Percentiles rank a stretch among this genome's conserved stretches.
Conservation (phyloP, 30 jellyfish, hydroid and myxozoan species). For the Euphysa ruthae region DNA sequence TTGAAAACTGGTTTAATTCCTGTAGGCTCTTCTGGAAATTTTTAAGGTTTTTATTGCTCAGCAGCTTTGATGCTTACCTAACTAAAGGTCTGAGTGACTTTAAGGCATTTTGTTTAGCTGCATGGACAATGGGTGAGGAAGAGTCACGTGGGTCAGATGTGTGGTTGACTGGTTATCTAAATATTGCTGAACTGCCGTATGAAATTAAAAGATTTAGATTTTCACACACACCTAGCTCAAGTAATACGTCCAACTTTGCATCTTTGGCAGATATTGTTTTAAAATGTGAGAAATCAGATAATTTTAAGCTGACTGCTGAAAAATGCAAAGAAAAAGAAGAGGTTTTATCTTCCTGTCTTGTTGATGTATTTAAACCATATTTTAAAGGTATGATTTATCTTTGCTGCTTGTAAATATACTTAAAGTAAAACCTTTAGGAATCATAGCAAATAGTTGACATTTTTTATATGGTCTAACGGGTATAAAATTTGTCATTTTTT, state of each 20-base stretch:
- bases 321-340: conserved; percentile 34
- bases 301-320: conserved; percentile 8
- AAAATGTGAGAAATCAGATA: conserved; percentile 42
- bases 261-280: conserved; percentile 58
- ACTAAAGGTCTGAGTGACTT: too few relatives aligned
- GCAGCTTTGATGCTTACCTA: too few relatives aligned
- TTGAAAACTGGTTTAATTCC: too few relatives aligned
- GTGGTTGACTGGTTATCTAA: conserved; percentile 30
- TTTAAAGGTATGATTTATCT: conserved; percentile 36
- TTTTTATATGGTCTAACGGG: too few relatives aligned
- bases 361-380: conserved; percentile 56
- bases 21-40: too few relatives aligned
- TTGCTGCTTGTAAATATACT: too few relatives aligned
- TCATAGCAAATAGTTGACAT: too few relatives aligned
- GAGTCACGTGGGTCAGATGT: conserved; percentile 24
- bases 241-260: conserved; percentile 13
- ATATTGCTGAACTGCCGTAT: conserved; percentile 16
- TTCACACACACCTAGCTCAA: background rate
- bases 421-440: too few relatives aligned
- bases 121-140: conserved; percentile 45
- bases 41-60: too few relatives aligned
- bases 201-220: conserved; percentile 39
- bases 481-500: too few relatives aligned
- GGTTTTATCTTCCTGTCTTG: conserved; percentile 42
- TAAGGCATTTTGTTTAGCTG: conserved; percentile 11